Evolutionary conservation across 2,888 invertebrate genomes (phyloP).

Genomic region (Acanthosoma haemorrhoidale): DNA sequence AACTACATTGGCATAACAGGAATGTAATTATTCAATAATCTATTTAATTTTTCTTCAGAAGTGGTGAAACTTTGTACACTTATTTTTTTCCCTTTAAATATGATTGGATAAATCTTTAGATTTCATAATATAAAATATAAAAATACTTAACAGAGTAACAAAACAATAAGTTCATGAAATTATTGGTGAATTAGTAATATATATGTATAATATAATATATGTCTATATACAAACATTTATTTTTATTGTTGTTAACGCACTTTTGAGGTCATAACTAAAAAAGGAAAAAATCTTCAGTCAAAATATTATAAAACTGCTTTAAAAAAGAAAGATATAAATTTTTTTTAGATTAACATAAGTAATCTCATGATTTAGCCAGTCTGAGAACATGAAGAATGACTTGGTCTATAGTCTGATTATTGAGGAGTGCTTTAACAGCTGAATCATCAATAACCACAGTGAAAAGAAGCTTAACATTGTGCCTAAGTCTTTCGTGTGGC

Average conservation of each 20-base stretch:
- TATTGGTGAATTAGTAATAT: not conserved
- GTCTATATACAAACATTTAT: not conserved
- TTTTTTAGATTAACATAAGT: not conserved
- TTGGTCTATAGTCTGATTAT: slow-evolving; percentile 82
- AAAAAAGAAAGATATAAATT: not conserved
- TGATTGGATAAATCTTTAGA: too few species aligned
- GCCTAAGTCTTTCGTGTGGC: slow-evolving; percentile 63
- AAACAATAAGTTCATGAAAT: not conserved
- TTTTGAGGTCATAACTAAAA: not conserved
- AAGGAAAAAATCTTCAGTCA: not conserved
- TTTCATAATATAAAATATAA: too few species aligned
- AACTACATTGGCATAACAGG: too few species aligned
- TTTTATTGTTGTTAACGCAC: not conserved
- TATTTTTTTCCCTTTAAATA: too few species aligned
- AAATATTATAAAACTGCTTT: not conserved
- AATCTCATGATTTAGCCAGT: slow-evolving; percentile 50
- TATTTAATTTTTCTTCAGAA: too few species aligned
- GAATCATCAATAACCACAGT: slow-evolving; percentile 78
- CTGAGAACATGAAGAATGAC: slow-evolving; percentile 74
- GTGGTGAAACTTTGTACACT: too few species aligned
- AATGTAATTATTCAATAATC: too few species aligned
- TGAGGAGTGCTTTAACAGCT: slow-evolving; percentile 69
- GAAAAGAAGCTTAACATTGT: slow-evolving; percentile 78
- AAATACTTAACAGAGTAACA: too few species aligned
- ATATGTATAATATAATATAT: not conserved